A percentile compares a stretch with the other conserved stretches of the same genome.
phyloP scores from a whole-genome alignment of 2,113 vertebrate genomes.

The Chlorodrepanis virens region DNA sequence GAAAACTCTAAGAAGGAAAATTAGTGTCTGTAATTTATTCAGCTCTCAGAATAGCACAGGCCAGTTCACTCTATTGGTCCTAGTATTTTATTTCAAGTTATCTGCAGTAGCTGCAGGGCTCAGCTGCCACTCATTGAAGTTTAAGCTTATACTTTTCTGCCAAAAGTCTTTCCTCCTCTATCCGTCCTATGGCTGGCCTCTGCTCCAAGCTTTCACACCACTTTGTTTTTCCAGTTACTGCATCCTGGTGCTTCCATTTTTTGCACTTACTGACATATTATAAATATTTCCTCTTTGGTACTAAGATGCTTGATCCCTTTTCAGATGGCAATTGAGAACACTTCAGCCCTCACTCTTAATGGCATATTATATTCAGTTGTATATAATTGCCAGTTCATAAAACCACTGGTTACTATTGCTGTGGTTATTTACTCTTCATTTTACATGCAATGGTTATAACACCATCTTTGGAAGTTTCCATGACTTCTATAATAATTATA shows the following conservation, averaged over 20 bases:
- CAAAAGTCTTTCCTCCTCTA: background rate
- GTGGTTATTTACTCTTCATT: background rate
- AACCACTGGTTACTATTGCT: background rate
- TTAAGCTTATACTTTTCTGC: background rate
- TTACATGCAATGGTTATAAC: background rate
- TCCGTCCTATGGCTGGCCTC: background rate
- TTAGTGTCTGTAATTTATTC: background rate
- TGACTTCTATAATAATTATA: background rate
- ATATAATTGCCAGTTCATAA: background rate
- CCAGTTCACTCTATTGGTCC: background rate
- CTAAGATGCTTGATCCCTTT: background rate
- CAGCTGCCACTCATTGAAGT: background rate
- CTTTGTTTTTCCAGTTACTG: background rate
- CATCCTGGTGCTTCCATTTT: background rate
- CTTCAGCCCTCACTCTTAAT: background rate
- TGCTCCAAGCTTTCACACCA: background rate
- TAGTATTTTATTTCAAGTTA: background rate
- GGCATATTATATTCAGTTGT: background rate
- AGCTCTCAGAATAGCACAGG: background rate
- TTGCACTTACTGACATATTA: background rate
- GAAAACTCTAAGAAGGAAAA: background rate
- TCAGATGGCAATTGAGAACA: background rate
- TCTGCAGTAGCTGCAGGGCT: background rate
- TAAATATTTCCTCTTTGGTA: background rate
- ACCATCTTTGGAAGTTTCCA: background rate